A percentile compares a stretch with the other conserved stretches of the same genome.
These are phyloP conservation scores for Pyrochroa serraticornis DNA, from an alignment of 2,888 invertebrate species.

Conservation along the genomic window DNA sequence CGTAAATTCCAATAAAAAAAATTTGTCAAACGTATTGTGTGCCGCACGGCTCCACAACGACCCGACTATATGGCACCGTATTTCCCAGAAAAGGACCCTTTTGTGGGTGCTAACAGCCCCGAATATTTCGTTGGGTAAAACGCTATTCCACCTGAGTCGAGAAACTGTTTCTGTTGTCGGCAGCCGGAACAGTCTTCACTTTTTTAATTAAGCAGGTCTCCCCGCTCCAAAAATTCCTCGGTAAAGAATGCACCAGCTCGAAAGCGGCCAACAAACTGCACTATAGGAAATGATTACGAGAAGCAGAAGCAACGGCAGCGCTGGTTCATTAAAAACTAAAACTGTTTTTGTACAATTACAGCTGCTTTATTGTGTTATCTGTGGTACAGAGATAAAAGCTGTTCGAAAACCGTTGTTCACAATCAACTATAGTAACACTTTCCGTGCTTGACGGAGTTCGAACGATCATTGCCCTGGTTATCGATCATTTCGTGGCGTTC, in stretches of 20 bases:
- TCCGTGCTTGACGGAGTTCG: neutral
- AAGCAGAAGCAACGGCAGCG: neutral
- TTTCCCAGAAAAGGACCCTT: too few relatives aligned
- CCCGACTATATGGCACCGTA: too few relatives aligned
- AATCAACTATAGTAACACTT: neutral
- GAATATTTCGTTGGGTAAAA: too few relatives aligned
- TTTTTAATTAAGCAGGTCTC: conserved; percentile 16
- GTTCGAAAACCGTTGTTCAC: conserved; percentile 6
- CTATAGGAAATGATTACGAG: conserved; percentile 11
- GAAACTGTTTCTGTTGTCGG: neutral
- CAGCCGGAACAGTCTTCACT: conserved; percentile 14
- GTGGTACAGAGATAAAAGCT: conserved; percentile 4
- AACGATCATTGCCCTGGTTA: too few relatives aligned
- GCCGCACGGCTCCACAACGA: too few relatives aligned
- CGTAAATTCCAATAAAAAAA: too few relatives aligned
- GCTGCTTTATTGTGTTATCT: conserved; percentile 9
- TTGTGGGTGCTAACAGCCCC: too few relatives aligned
- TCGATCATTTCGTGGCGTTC: too few relatives aligned
- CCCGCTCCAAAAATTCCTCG: conserved; percentile 9
- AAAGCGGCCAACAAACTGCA: conserved; percentile 21
- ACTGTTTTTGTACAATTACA: conserved; percentile 15
- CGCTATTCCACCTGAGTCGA: neutral
- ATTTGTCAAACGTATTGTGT: too few relatives aligned
- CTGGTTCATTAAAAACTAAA: conserved; percentile 16
- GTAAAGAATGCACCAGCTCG: conserved; percentile 18